Base-by-base conservation (phyloP, 2,797 vertebrate genomes). In the Manis pentadactyla region DNA sequence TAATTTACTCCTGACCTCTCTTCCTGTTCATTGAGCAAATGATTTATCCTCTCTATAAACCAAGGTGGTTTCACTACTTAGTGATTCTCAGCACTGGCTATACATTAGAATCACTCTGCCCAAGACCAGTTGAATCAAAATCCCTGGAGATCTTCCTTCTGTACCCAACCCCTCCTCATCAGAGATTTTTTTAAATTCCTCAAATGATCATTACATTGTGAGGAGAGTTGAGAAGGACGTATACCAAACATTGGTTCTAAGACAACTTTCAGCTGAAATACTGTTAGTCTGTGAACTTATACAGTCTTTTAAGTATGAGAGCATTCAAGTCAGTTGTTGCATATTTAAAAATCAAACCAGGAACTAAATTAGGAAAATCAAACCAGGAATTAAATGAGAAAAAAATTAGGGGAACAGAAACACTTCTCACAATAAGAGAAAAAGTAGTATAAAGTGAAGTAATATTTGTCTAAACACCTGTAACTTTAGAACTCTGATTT, bases 361-460 rank as follows among this genome's bases (percentile, higher is more conserved):
- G 27, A 21, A 75, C 49, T 74, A 74, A 19, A n/a, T 74, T 51
- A 51, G 29, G 34, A 68, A 46, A 59, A 69, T 94, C 71, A 93
- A 75, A 90, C 27, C 23, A 82, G 46, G 42, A 86, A 13, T 92
- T 96, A 85, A 92, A 64, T 88, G 59, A 49, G 25, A 64, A 68
- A 84, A 69, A 92, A 86, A 64, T 79, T 31, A 23, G 14, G 27
- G 23, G 19, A 71, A 66, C 61, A 59, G 68, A 84, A 86, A 59
- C 3, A 69, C 25, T 84, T 74, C 78, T 27, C 34, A 73, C 83
- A 29, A 29, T 55, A 59, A 95, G 31, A 53, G 64, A 51, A 10
- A 79, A 84, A 86, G 17, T 46, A 90, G 1, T 86, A 37, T 55
- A 31, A 37, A 63, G 39, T 94, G 4, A 88, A 87, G 18, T 73